A percentile compares a stretch with the other conserved stretches of the same genome.
phyloP scores from a whole-genome alignment of 2,888 invertebrate genomes.

The Eledone cirrhosa region DNA sequence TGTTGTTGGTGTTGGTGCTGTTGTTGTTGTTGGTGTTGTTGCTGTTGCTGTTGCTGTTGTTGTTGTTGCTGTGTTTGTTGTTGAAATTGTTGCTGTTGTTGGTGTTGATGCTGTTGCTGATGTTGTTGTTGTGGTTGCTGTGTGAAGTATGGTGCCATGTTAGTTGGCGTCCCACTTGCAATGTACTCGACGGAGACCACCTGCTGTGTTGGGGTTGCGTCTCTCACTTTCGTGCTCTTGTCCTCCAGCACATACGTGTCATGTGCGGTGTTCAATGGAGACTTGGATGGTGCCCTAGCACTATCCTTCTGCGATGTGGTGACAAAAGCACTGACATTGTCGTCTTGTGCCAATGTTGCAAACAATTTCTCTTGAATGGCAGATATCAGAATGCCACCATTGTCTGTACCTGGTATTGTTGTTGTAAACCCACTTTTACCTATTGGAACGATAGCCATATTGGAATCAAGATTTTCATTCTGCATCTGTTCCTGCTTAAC shows the following conservation, averaged over 20 bases:
- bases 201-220: background rate
- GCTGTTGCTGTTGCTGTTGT: background rate
- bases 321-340: slow-evolving; percentile 32
- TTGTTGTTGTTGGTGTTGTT: slow-evolving; percentile 19
- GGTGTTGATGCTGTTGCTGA: slow-evolving; percentile 25
- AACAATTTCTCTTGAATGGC: slow-evolving; percentile 48
- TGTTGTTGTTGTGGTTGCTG: slow-evolving; percentile 1
- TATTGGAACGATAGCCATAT: slow-evolving; percentile 54
- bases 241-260: slow-evolving; percentile 5
- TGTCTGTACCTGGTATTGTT: slow-evolving; percentile 17
- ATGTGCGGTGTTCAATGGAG: slow-evolving; percentile 24
- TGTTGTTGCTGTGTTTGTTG: slow-evolving; percentile 28
- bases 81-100: background rate
- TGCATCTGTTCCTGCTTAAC: slow-evolving; percentile 51
- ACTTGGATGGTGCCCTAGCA: slow-evolving; percentile 36
- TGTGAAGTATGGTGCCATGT: slow-evolving; percentile 17
- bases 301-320: slow-evolving; percentile 39
- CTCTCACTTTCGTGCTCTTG: background rate
- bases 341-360: slow-evolving; percentile 35
- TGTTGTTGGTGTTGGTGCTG: slow-evolving; percentile 1
- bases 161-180: background rate
- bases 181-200: background rate
- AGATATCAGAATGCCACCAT: slow-evolving; percentile 32
- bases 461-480: slow-evolving; percentile 54
- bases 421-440: slow-evolving; percentile 31